Evolutionary conservation across 2,113 vertebrate species (phyloP), one percentile per base, ranked within the genome.

Genomic region (Osmerus eperlanus): DNA sequence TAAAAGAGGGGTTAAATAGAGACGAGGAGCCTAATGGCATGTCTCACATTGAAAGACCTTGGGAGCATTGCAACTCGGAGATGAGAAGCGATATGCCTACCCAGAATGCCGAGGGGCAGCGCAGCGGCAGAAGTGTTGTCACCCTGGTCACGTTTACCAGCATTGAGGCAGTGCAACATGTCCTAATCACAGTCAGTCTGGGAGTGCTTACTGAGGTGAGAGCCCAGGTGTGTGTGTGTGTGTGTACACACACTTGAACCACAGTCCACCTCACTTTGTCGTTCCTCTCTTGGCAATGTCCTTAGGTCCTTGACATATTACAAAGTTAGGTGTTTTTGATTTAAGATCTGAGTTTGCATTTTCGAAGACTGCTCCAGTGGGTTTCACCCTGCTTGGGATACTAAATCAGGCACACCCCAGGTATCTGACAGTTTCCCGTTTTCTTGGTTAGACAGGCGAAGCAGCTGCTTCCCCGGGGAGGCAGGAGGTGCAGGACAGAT

Each of bases 21-120:
- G 36, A 41, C 6, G 68, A 65, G 59, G 64, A 68, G 76, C 59
- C 65, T 85, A 86, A 88, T 85, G 76, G 71, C 78, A 72, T 65
- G 81, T 79, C 77, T 89, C 84, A 85, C 88, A 85, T 88, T 88
- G 83, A 86, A 70, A 68, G 85, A 89, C 88, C 88, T 90, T 89
- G 83, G 29, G 71, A 77, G 79, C 75, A 73, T 28, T 84, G 83
- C 82, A 84, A 85, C 85, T 86, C 77, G 65, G 77, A 83, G 86
- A 88, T 87, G 86, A 87, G 81, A 14, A 75, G 85, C 80, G 85
- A 87, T 88, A 81, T 76, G 68, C 36, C 54, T 72, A 84, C 79
- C 71, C 80, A 73, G 82, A 76, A 80, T 74, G 69, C 83, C 55
- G 72, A 81, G 76, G 80, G 83, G 80, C 70, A 67, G 81, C 81